These are phyloP conservation scores for Metalampra italica DNA, from an alignment of 2,888 invertebrate species.

Conservation along the genomic window DNA sequence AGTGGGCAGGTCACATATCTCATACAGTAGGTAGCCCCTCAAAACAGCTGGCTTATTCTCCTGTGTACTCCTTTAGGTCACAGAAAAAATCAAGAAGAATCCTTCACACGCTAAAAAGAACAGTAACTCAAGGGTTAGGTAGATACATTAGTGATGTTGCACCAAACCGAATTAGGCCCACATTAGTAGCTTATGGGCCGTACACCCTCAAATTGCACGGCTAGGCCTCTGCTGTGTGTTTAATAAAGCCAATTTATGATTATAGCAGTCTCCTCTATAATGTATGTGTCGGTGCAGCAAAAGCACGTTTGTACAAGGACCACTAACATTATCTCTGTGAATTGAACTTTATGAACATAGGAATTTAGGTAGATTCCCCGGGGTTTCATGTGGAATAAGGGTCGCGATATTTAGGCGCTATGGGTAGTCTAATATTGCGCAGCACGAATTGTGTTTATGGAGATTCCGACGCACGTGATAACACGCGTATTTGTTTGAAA, in stretches of 20 bases:
- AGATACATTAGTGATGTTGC: no score
- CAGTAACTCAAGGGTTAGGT: no score
- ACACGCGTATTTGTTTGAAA: constrained; percentile 28
- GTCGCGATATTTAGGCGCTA: constrained; percentile 22
- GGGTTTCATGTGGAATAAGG: constrained; percentile 4
- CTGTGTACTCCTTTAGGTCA: no score
- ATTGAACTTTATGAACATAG: constrained; percentile 15
- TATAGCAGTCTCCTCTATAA: constrained; percentile 43
- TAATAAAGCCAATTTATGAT: constrained; percentile 50
- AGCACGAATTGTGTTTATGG: constrained; percentile 42
- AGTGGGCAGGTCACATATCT: no score
- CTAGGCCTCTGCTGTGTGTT: constrained; percentile 13
- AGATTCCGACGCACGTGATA: constrained; percentile 37
- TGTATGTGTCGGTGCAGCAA: constrained; percentile 42
- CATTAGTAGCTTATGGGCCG: no score
- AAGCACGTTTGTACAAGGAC: constrained; percentile 28
- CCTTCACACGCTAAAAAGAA: no score
- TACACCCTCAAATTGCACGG: no score
- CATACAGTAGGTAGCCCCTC: no score
- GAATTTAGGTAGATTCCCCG: constrained; percentile 18
- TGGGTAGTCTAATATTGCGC: constrained; percentile 40
- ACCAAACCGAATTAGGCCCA: no score
- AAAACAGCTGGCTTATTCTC: no score
- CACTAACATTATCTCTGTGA: constrained; percentile 11
- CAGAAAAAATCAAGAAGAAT: no score